phyloP scores from a whole-genome alignment of 2,113 vertebrate genomes.

The Centropus unirufus region DNA sequence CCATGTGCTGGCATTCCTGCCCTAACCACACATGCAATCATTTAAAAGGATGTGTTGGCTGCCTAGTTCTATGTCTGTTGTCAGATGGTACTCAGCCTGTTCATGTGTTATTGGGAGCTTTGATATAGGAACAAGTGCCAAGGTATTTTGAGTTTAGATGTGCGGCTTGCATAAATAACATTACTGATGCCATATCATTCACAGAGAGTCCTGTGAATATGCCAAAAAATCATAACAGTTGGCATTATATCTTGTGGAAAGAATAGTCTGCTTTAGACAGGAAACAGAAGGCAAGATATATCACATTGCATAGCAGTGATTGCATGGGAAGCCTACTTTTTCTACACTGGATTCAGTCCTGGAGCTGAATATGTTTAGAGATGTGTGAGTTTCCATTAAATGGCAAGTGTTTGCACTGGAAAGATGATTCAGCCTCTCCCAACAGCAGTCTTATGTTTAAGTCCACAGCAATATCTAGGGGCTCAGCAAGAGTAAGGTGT shows the following conservation, averaged over 20 bases:
- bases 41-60: constrained; percentile 39
- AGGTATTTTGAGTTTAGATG: constrained; percentile 19
- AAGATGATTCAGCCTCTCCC: neutral
- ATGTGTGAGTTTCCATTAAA: neutral
- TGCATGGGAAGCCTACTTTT: neutral
- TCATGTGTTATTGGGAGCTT: neutral
- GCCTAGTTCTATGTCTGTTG: neutral
- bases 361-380: neutral
- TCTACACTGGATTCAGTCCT: neutral
- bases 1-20: constrained; percentile 15
- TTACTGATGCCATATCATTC: neutral
- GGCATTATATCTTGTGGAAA: constrained; percentile 18
- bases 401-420: neutral
- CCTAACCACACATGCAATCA: neutral
- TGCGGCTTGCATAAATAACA: constrained; percentile 52
- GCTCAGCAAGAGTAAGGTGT: neutral
- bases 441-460: neutral
- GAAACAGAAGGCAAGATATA: constrained; percentile 1
- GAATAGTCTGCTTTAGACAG: constrained; percentile 14
- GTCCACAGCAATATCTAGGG: neutral
- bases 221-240: constrained; percentile 32
- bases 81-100: constrained; percentile 16
- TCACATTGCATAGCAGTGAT: neutral
- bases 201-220: neutral
- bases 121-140: neutral